Evolutionary conservation across 2,888 invertebrate genomes (phyloP), one percentile per base, ranked within the genome.

Genomic region (Loripinus fragilis): DNA sequence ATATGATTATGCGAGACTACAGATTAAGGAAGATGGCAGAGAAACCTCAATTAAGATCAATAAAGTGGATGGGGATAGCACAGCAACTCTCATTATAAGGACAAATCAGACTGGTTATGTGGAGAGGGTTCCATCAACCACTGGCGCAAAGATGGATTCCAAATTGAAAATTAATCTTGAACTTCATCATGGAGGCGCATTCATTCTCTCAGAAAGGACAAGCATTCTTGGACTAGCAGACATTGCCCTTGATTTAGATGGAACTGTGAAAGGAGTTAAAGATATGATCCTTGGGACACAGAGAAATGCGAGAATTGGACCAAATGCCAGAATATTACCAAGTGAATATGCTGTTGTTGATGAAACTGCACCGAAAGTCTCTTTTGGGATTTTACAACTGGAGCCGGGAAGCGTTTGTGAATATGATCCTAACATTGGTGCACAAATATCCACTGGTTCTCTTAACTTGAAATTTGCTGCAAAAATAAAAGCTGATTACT

Each of bases 111-210:
- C 64, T 33, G 90, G 89, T 2, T 88, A 87, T 1, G 65, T 90
- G 41, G 90, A 90, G 52, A 65, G 90, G 12, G 38, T 12, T 8
- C 7, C 15, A 12, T 48, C 74, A 15, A 75, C 68, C 10, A 75
- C 75, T 5, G 76, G 79, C 17, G 80, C 78, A 64, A 52, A 73
- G 8, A 83, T 85, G 5, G 83, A 83, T 35, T 89, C 90, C 0
- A 89, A 89, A 75, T 82, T 89, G 7, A 81, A 86, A 48, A 81
- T 90, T 28, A 90, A 90, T 66, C 78, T 90, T 35, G 89, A 89
- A 41, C 85, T 90, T 0, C 87, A 89, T 72, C 70, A 87, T 71
- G 89, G 89, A n/a, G 90, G 90, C 25, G 86, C 88, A 75, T 89
- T 89, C 69, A 80, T 90, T 15, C 67, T 90, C 69, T 89, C 90